Conservation (phyloP, 1,140 invertebrate species). For the Archegozetes longisetosus region DNA sequence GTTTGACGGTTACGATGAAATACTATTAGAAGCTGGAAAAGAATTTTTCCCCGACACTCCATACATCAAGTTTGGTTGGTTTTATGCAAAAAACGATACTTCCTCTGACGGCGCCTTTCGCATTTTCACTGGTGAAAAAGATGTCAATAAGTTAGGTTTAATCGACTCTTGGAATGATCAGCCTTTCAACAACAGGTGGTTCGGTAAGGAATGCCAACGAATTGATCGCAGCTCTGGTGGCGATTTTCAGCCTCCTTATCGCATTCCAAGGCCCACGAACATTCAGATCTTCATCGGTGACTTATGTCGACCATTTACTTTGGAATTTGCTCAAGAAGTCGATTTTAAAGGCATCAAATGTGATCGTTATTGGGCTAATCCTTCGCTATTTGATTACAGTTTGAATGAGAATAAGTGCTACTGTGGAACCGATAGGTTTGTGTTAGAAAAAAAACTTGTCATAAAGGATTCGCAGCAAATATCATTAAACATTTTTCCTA, state of each 20-base stretch:
- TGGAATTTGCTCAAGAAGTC: neutral
- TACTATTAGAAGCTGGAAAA: slow-evolving; percentile 16
- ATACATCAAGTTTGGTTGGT: slow-evolving; percentile 22
- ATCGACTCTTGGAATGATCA: slow-evolving; percentile 30
- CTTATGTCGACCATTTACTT: slow-evolving; percentile 14
- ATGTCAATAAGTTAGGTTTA: slow-evolving; percentile 24
- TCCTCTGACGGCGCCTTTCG: slow-evolving; percentile 25
- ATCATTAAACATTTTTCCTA: too few relatives aligned
- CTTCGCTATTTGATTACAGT: slow-evolving; percentile 10
- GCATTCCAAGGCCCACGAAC: neutral
- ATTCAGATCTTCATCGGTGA: slow-evolving; percentile 16
- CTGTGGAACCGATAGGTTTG: slow-evolving; percentile 2
- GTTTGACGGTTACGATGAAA: slow-evolving; percentile 24
- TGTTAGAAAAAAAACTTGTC: too few relatives aligned
- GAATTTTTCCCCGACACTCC: slow-evolving; percentile 12
- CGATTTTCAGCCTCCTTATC: slow-evolving; percentile 14
- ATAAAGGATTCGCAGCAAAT: too few relatives aligned
- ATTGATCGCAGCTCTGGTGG: slow-evolving; percentile 2
- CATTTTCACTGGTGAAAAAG: slow-evolving; percentile 25
- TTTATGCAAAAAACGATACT: slow-evolving; percentile 20
- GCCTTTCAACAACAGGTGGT: neutral
- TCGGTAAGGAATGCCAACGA: slow-evolving; percentile 3
- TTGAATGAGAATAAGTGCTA: slow-evolving; percentile 15
- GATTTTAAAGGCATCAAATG: neutral
- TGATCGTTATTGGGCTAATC: slow-evolving; percentile 6